Evolutionary conservation across 64 coral and sea anemone species (phyloP).

Genomic region (Montipora foliosa): DNA sequence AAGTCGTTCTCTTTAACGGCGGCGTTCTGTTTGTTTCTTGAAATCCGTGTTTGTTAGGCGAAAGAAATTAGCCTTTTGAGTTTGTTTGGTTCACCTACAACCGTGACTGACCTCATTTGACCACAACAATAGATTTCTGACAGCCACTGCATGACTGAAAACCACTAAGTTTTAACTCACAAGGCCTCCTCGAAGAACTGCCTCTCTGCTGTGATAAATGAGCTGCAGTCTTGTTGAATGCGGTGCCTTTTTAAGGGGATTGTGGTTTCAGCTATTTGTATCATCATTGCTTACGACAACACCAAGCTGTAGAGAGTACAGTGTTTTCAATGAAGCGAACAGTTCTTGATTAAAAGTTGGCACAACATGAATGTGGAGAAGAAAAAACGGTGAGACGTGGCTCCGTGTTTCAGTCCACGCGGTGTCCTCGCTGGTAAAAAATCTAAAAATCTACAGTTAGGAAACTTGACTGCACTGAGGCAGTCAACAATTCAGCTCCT

Average conservation of each 20-base stretch:
- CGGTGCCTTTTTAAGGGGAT: neutral
- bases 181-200: conserved; percentile 24
- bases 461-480: no score
- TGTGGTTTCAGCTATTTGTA: neutral
- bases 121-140: conserved; percentile 32
- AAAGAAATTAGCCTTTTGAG: neutral
- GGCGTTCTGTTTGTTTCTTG: neutral
- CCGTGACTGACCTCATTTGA: neutral
- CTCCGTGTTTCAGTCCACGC: no score
- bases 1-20: neutral
- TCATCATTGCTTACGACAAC: neutral
- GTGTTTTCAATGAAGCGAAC: no score
- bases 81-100: neutral
- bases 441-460: no score
- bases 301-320: no score
- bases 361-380: no score
- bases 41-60: neutral
- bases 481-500: no score
- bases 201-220: neutral
- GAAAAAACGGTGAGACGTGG: no score
- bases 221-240: neutral
- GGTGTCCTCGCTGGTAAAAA: no score
- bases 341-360: no score
- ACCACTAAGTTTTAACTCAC: neutral
- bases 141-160: neutral